Conservation (phyloP, 1,140 invertebrate genomes). For the Leptinotarsa defecta region DNA sequence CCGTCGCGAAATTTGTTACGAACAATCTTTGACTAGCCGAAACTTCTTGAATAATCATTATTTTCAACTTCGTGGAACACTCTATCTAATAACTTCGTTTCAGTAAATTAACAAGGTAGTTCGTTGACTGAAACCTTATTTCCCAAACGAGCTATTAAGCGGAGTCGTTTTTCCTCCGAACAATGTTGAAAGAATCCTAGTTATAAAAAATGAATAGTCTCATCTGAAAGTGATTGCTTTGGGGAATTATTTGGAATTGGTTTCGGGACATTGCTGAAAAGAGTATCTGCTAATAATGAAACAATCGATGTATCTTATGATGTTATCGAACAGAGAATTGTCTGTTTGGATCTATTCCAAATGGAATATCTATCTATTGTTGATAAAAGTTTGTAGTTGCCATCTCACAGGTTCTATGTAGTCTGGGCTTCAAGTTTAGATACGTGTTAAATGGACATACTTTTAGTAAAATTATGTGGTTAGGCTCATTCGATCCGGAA, state of each 20-base stretch:
- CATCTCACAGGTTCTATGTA: too few relatives aligned
- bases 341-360: too few relatives aligned
- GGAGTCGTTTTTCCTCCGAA: conserved; percentile 12
- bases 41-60: conserved; percentile 9
- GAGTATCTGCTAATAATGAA: neutral
- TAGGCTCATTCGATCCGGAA: too few relatives aligned
- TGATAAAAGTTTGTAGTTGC: too few relatives aligned
- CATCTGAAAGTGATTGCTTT: conserved; percentile 18
- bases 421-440: too few relatives aligned
- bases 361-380: too few relatives aligned
- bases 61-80: neutral
- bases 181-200: conserved; percentile 10
- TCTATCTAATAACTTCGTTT: conserved; percentile 6
- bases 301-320: neutral
- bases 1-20: neutral
- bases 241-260: conserved; percentile 6
- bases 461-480: too few relatives aligned
- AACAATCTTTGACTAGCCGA: conserved; percentile 1
- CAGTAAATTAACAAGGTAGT: conserved; percentile 15
- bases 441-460: too few relatives aligned
- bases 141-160: conserved; percentile 21
- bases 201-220: conserved; percentile 19
- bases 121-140: conserved; percentile 19
- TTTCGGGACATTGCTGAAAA: neutral
- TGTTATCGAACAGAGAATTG: conserved; percentile 30